Base-by-base conservation (phyloP, 2,888 invertebrate genomes). In the Cheilosia soror region DNA sequence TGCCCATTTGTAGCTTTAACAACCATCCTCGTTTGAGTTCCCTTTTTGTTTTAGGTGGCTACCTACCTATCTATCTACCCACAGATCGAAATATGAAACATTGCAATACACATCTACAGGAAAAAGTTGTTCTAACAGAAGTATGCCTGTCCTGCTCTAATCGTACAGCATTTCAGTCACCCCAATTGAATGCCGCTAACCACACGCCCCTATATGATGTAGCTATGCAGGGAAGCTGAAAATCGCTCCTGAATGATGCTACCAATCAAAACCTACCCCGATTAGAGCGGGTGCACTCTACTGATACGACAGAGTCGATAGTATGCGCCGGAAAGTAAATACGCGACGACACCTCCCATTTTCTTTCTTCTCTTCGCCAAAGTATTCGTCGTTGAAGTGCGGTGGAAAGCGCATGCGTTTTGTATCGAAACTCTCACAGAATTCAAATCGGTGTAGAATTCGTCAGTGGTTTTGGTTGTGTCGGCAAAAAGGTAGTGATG, bases 1-100 rank as follows among this genome's bases (percentile, higher is more conserved):
- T 85, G 85, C 76, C 85, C 76, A 77, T 81, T 77, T 81, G 81
- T 76, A 81, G 81, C 72, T 76, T 72, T 77, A 77, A 77, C 81
- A 76, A 72, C 81, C 80, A 80, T 79, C 68, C 69, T 75, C 75
- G 53, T 75, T 68, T 71, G 65, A 40, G 37, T 76, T 81, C 47
- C 53, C 65, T 49, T 40, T 66, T 60, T 11, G 37, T 37, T 11
- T 11, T 37, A 4, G 37, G 11, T 37, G 37, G 63, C 47, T 51
- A 29, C 62, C 65, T 58, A 62, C 53, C 65, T 69, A 63, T 29
- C n/a, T n/a, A 37, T 37, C 33, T 37, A 37, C 37, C 37, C 51
- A 72, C 42, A 57, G 40, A 66, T 66, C 49, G 42, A 76, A 85
- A 85, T 81, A 85, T 81, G 72, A 85, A 81, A 68, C 76, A 85